Base-by-base conservation (phyloP, 1,140 invertebrate species). In the Helicorthomorpha holstii region DNA sequence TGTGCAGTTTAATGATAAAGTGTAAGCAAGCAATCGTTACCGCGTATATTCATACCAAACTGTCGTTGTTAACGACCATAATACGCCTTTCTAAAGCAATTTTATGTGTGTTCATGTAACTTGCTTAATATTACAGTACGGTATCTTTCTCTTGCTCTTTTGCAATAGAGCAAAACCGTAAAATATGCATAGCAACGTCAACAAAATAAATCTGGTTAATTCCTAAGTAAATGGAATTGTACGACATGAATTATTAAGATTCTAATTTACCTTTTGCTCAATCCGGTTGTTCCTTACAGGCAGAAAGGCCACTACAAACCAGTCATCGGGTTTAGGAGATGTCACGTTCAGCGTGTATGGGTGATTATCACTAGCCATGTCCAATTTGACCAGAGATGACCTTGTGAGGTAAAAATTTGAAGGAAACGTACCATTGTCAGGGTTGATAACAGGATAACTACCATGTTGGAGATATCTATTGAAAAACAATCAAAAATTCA, bases 251-350 rank as follows among this genome's bases (percentile, higher is more conserved):
- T 22, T 25, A 27, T 27, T 22, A 7, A 26, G 12, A 45, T 12
- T n/a, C 53, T 57, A n/a, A n/a, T n/a, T n/a, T 44, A 74, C 75
- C 66, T 75, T 70, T 56, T 76, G 73, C 54, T 71, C 65, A 43
- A 76, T 67, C 54, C 69, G 67, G 44, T 75, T 64, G 60, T 75
- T 71, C 67, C 68, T 72, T 55, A 71, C 83, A 26, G 79, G 75
- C 52, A 83, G 68, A 66, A 84, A 86, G 3, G 79, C 80, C 27
- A 82, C 73, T 1, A 77, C 80, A 68, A 80, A 88, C 82, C 84
- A 89, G 58, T 78, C 77, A 1, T 84, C 84, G 0, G 82, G 74
- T 10, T 75, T 65, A 0, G 84, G 84, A 44, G 67, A 71, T 29
- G 78, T 58, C 48, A 72, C 60, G 10, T 67, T 53, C 65, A 67